Conservation (phyloP, 2,113 vertebrate species). For the Muscicapa adusta region DNA sequence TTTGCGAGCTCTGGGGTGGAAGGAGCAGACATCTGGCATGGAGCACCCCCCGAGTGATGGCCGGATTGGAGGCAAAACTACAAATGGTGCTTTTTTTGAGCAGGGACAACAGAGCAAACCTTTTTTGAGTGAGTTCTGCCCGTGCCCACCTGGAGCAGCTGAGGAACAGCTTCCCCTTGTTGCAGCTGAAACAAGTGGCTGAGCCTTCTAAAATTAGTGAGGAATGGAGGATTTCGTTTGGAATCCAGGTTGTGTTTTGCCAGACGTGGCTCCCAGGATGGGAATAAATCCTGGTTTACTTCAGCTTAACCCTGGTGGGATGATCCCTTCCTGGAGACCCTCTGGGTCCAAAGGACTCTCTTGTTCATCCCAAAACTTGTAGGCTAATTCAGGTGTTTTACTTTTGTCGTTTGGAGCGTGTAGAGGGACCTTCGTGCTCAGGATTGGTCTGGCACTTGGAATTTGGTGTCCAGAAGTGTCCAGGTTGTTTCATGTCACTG, state of each 20-base stretch:
- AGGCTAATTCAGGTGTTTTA: neutral
- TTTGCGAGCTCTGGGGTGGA: conserved; percentile 20
- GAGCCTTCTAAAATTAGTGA: neutral
- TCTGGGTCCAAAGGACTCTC: accelerated
- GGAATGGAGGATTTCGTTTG: accelerated
- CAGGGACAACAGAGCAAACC: conserved; percentile 8
- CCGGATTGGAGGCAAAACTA: neutral
- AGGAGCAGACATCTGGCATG: neutral
- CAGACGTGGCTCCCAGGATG: neutral
- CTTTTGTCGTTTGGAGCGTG: accelerated
- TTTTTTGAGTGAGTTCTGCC: neutral
- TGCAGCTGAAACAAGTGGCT: neutral
- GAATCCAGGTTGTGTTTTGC: neutral
- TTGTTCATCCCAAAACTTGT: neutral
- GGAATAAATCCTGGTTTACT: neutral
- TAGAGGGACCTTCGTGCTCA: accelerated
- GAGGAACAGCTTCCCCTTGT: neutral
- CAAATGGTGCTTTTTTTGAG: neutral
- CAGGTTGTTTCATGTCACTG: accelerated
- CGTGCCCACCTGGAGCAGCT: neutral
- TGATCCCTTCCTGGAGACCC: neutral
- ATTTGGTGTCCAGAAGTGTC: accelerated
- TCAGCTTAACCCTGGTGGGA: neutral
- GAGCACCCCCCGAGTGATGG: neutral
- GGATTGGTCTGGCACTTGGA: neutral